Conservation (phyloP, 2,113 vertebrate species). For the Python bivittatus region DNA sequence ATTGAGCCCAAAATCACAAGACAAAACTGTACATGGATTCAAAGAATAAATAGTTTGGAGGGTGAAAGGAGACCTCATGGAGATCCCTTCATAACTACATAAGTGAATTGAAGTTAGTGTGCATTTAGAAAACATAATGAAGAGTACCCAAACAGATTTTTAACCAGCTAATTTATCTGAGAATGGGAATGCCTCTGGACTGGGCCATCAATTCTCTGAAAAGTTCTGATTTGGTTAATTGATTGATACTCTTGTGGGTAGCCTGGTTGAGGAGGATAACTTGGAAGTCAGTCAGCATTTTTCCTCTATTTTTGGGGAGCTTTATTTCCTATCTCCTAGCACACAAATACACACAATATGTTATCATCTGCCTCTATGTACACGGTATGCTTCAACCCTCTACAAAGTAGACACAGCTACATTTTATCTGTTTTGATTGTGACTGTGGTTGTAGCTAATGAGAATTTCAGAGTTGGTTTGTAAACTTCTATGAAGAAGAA, state of each 20-base stretch:
- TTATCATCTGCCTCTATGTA: neutral
- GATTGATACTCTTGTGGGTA: neutral
- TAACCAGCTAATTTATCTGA: neutral
- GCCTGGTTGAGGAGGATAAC: neutral
- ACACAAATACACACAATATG: neutral
- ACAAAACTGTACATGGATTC: neutral
- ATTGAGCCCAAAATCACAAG: neutral
- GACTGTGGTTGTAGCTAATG: neutral
- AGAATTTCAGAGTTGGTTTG: neutral
- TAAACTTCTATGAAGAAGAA: neutral
- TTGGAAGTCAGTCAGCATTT: neutral
- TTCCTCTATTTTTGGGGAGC: neutral
- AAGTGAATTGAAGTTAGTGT: no score
- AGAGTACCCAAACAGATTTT: no score
- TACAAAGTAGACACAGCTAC: no score
- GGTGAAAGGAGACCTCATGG: no score
- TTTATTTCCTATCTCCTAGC: neutral
- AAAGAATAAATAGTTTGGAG: no score
- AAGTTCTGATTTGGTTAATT: neutral
- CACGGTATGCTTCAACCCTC: no score
- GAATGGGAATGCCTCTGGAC: neutral
- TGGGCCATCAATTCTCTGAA: neutral
- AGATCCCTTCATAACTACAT: no score
- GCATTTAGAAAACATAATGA: no score
- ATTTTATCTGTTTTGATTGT: neutral